Evolutionary conservation across 1,140 invertebrate species (phyloP).

Genomic region (Stegodyphus dumicola): DNA sequence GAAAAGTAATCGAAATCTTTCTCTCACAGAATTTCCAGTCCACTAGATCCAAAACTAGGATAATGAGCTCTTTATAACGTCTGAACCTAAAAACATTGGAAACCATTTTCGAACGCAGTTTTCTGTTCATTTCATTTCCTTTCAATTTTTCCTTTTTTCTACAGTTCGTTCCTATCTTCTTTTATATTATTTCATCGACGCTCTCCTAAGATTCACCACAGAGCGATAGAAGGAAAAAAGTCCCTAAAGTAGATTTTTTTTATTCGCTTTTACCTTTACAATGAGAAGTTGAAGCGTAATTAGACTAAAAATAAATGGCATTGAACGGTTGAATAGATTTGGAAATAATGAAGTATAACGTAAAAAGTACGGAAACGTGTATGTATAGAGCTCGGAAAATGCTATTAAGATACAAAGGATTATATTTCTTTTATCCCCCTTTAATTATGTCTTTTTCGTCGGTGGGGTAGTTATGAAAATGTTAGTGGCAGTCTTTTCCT

Average conservation of each 20-base stretch:
- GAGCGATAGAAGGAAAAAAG: no score
- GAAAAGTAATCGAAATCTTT: no score
- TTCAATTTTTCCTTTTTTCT: conserved; percentile 2
- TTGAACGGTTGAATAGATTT: conserved; percentile 27
- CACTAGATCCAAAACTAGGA: conserved; percentile 2
- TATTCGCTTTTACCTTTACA: not conserved
- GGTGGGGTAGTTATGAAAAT: no score
- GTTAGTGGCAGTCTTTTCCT: no score
- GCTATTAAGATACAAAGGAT: conserved; percentile 43
- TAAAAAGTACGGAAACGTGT: not conserved
- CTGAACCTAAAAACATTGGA: conserved; percentile 43
- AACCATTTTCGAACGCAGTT: conserved; percentile 47
- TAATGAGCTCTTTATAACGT: conserved; percentile 48
- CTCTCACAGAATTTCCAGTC: no score
- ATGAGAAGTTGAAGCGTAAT: conserved; percentile 32
- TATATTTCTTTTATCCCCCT: conserved; percentile 34
- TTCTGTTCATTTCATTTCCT: conserved; percentile 42
- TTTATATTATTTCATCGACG: no score
- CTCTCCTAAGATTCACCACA: no score
- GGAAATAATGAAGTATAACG: conserved; percentile 9
- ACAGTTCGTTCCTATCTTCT: no score
- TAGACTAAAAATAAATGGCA: conserved; percentile 42
- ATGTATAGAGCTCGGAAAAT: conserved; percentile 7
- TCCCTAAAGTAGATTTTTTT: not conserved
- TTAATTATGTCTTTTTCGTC: conserved; percentile 17